Evolutionary conservation across 2,888 invertebrate genomes (phyloP).

Genomic region (Meloe dianella): DNA sequence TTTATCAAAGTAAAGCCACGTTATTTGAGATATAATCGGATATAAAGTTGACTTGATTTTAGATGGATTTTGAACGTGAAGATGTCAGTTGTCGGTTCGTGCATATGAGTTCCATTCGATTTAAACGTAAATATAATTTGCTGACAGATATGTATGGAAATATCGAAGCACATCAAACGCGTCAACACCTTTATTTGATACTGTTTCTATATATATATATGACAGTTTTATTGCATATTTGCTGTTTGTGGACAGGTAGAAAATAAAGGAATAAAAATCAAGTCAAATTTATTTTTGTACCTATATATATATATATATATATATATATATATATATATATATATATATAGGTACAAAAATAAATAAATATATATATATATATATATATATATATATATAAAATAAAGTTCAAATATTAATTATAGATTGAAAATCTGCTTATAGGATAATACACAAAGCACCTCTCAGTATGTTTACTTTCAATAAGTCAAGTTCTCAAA

Average conservation of each 20-base stretch:
- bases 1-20: conserved; percentile 23
- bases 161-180: conserved; percentile 36
- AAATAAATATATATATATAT: too few species aligned
- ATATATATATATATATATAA: too few species aligned
- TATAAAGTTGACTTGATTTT: conserved; percentile 38
- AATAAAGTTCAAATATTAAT: conserved; percentile 25
- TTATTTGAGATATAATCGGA: conserved; percentile 36
- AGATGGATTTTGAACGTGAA: conserved; percentile 30
- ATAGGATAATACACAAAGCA: not conserved
- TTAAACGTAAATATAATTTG: conserved; percentile 45
- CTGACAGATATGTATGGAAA: conserved; percentile 36
- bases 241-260: not conserved
- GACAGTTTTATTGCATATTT: conserved; percentile 39
- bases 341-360: too few species aligned
- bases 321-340: too few species aligned
- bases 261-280: too few species aligned
- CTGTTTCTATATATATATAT: conserved; percentile 36
- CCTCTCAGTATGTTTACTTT: conserved; percentile 40
- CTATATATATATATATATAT: too few species aligned
- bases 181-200: conserved; percentile 38
- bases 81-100: conserved; percentile 31
- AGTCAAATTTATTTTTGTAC: too few species aligned
- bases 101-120: conserved; percentile 36
- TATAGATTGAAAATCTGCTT: conserved; percentile 15
- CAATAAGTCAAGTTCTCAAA: conserved; percentile 43